Evolutionary conservation across 2,797 vertebrate genomes (phyloP).

Genomic region (Spinibarbus caldwelli): DNA sequence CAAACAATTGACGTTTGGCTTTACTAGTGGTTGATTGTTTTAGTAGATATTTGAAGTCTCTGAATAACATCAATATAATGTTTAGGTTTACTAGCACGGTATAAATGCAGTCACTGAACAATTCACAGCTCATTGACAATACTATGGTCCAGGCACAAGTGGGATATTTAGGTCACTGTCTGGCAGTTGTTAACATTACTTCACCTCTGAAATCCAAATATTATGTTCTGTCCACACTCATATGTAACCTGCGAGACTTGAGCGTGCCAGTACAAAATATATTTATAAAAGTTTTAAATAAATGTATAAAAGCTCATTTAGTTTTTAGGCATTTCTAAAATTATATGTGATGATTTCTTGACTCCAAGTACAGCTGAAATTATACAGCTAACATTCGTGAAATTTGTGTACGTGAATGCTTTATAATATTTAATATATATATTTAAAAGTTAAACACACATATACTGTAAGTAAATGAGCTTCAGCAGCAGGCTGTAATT

Average conservation of each 20-base stretch:
- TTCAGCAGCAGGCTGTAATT: background rate
- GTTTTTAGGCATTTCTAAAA: background rate
- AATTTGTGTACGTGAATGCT: background rate
- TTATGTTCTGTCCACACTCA: background rate
- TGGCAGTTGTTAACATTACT: slow-evolving; percentile 21
- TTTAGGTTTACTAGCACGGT: background rate
- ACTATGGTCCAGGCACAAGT: background rate
- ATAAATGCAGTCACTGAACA: background rate
- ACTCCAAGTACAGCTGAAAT: background rate
- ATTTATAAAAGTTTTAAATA: background rate
- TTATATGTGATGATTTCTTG: background rate
- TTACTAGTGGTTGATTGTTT: background rate
- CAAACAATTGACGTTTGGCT: too few species aligned
- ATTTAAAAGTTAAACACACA: background rate
- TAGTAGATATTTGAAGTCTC: background rate
- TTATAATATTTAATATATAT: too few species aligned
- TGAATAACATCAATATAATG: background rate
- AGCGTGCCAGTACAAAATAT: background rate
- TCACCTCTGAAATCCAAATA: slow-evolving; percentile 3
- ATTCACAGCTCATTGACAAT: slow-evolving; percentile 1
- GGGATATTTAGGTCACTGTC: slow-evolving; percentile 31
- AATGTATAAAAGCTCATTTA: background rate
- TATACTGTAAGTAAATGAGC: background rate
- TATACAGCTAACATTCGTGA: background rate
- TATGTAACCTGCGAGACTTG: background rate